A percentile compares a stretch with the other conserved stretches of the same genome.
Conservation (phyloP, 2,888 invertebrate genomes). For the Tipula vernalis region DNA sequence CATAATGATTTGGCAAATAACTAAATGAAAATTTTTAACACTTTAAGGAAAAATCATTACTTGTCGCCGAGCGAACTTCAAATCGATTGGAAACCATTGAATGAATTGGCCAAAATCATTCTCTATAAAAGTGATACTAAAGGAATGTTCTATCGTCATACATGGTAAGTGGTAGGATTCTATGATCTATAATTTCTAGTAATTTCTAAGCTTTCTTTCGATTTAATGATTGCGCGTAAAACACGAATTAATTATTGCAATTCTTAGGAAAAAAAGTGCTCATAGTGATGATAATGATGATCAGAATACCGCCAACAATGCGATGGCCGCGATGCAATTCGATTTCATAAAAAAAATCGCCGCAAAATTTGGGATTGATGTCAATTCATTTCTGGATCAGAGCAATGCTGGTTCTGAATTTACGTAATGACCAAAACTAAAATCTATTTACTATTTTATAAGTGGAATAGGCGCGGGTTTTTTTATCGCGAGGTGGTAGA, state of each 20-base stretch:
- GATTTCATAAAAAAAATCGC: slow-evolving; percentile 1
- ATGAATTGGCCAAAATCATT: slow-evolving; percentile 29
- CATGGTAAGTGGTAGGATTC: slow-evolving; percentile 16
- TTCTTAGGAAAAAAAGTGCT: neutral
- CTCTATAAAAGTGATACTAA: slow-evolving; percentile 18
- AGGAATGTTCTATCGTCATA: slow-evolving; percentile 18
- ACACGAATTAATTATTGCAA: neutral
- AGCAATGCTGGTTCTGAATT: neutral
- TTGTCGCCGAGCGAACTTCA: slow-evolving; percentile 66
- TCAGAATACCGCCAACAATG: neutral
- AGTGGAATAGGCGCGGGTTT: neutral
- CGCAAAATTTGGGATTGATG: slow-evolving; percentile 6
- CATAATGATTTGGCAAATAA: slow-evolving; percentile 7
- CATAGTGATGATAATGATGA: neutral
- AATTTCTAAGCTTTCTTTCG: neutral
- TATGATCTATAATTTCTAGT: neutral
- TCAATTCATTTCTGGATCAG: slow-evolving; percentile 5
- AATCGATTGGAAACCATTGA: slow-evolving; percentile 77
- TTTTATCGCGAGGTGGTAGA: neutral
- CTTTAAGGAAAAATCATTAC: slow-evolving; percentile 57
- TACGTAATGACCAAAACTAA: neutral
- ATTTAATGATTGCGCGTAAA: neutral
- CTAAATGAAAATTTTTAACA: slow-evolving; percentile 13
- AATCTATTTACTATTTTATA: neutral
- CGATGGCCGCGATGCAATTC: neutral